Percentiles rank a stretch among this genome's conserved stretches.
Conservation (phyloP, 2,113 vertebrate species). For the Grammomys surdaster region DNA sequence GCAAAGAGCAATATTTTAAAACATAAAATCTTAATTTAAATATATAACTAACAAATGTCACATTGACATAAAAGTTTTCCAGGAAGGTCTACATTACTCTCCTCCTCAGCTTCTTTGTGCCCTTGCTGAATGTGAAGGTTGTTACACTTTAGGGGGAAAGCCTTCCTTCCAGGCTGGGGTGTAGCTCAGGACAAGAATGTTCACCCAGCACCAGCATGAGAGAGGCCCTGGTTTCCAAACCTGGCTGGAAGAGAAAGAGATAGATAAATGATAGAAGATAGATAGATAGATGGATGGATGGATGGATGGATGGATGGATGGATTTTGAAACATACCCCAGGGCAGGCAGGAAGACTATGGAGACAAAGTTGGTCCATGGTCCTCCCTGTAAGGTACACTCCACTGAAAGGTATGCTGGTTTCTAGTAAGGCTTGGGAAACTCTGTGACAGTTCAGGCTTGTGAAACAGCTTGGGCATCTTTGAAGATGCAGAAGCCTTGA, state of each 20-base stretch:
- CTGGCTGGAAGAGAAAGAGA: not conserved
- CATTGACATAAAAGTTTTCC: not conserved
- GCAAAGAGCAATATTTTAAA: conserved; percentile 56
- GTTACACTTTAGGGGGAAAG: not conserved
- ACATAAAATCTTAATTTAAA: conserved; percentile 43
- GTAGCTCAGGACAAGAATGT: not conserved
- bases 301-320: not conserved
- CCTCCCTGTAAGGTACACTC: not conserved
- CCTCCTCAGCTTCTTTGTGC: not conserved
- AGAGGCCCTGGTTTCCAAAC: not conserved
- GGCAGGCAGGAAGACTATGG: not conserved
- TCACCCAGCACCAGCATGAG: not conserved
- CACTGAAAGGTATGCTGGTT: not conserved
- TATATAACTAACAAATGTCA: conserved; percentile 8
- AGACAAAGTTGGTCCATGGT: not conserved
- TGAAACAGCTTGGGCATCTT: not conserved
- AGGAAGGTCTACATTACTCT: not conserved
- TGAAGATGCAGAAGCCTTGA: not conserved
- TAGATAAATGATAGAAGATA: not conserved
- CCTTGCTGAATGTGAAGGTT: not conserved
- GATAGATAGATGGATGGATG: not conserved
- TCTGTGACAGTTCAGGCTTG: conserved; percentile 2
- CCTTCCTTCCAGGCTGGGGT: too few relatives aligned
- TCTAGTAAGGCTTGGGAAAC: conserved; percentile 1
- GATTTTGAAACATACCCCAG: not conserved